phyloP scores from a whole-genome alignment of 2,113 vertebrate genomes.

The Daboia siamensis region DNA sequence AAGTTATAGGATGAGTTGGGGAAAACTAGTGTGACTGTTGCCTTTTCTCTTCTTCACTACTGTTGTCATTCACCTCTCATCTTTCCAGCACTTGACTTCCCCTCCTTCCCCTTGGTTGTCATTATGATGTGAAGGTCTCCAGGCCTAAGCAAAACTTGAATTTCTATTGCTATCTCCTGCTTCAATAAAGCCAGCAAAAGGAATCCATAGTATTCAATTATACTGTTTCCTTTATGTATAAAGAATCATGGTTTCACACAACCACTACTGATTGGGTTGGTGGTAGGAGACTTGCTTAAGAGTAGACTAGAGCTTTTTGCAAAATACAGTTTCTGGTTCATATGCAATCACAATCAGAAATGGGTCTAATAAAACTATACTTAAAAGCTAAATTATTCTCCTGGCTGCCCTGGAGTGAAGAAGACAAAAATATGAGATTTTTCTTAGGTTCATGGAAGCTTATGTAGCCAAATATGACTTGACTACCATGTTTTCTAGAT shows the following conservation, averaged over 20 bases:
- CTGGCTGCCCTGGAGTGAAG: background rate
- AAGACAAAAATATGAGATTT: background rate
- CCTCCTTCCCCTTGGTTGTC: background rate
- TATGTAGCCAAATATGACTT: background rate
- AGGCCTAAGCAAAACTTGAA: background rate
- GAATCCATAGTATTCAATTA: background rate
- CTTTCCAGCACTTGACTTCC: background rate
- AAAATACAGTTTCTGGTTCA: background rate
- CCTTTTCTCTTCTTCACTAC: background rate
- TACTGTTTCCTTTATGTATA: background rate
- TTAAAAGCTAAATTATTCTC: background rate
- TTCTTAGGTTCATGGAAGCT: background rate
- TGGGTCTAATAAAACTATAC: background rate
- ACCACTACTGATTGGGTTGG: background rate
- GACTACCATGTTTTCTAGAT: background rate
- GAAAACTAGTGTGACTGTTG: background rate
- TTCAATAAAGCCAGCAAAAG: background rate
- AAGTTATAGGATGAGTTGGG: background rate
- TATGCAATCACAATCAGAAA: background rate
- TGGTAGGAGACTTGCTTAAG: background rate
- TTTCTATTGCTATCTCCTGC: background rate
- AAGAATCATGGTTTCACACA: background rate
- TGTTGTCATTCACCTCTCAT: background rate
- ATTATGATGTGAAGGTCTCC: background rate
- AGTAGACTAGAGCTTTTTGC: background rate